Evolutionary conservation across 2,888 invertebrate species (phyloP).

Genomic region (Drosophila mimica): DNA sequence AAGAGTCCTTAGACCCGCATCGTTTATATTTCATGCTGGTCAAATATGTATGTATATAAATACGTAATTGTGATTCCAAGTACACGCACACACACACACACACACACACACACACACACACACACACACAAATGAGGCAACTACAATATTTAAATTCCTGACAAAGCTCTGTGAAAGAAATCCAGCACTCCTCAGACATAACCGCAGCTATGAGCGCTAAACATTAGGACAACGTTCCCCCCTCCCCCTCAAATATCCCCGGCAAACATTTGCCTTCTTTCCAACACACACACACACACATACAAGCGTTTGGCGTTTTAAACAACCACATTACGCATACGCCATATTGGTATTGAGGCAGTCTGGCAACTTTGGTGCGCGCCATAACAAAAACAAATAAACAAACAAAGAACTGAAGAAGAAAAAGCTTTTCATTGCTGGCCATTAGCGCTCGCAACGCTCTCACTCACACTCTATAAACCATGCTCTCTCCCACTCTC

Average conservation of each 20-base stretch:
- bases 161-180: slow-evolving; percentile 29
- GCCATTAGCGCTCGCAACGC: slow-evolving; percentile 50
- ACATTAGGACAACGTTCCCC: slow-evolving; percentile 24
- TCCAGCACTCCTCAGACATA: slow-evolving; percentile 22
- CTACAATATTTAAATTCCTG: slow-evolving; percentile 45
- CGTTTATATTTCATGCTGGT: slow-evolving; percentile 2
- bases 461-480: slow-evolving; percentile 22
- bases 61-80: slow-evolving; percentile 7
- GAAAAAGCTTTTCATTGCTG: slow-evolving; percentile 68
- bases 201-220: slow-evolving; percentile 42
- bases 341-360: slow-evolving; percentile 63
- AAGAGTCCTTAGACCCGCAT: background rate
- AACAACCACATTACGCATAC: slow-evolving; percentile 68
- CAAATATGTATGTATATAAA: background rate
- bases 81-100: background rate
- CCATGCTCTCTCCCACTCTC: slow-evolving; percentile 4
- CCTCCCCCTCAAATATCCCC: background rate
- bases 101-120: background rate
- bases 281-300: background rate
- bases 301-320: slow-evolving; percentile 44
- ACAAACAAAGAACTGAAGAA: slow-evolving; percentile 47
- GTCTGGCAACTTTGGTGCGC: slow-evolving; percentile 64
- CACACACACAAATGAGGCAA: slow-evolving; percentile 6
- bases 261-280: slow-evolving; percentile 1
- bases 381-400: slow-evolving; percentile 59